Evolutionary conservation across 2,888 invertebrate species (phyloP), one percentile per base, ranked within the genome.

Genomic region (Machimus rusticus): DNA sequence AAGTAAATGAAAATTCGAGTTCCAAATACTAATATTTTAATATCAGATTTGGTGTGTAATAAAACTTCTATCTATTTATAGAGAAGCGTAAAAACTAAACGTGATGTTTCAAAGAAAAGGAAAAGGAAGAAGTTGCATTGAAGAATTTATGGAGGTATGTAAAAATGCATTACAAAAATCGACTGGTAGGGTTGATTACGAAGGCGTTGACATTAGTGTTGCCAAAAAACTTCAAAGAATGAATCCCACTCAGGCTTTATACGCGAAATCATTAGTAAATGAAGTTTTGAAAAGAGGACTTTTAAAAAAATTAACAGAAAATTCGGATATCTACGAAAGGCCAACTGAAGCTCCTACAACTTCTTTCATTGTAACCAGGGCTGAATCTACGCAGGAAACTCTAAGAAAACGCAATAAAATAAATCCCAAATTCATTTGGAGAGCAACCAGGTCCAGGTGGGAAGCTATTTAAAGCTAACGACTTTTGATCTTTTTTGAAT

Each of bases 161-260:
- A 16, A 74, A 74, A 74, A 74, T 74, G 28, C 28, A 14, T 31
- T 28, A 28, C 19, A 74, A 19, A 74, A 23, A 28, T 31, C 14
- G 16, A 14, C 5, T 3, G 28, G n/a, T 14, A 12, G 51, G 43
- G 23, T 28, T 12, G 87, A 88, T 79, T 37, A 57, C 78, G 87
- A 86, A 82, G 37, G 19, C 19, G 14, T 87, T 23, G 87, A 79
- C 4, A 43, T 86, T 14, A 86, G 87, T 39, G 87, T 88, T 19
- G 39, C 51, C 0, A 87, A 78, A 74, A 88, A 87, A 79, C 57
- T 88, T 39, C 55, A 88, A 43, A 85, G 28, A 87, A 88, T 87
- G 88, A 57, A 87, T 74, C n/a, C 14, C 9, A 78, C 19, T 34
- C 87, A 88, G 74, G 87, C 76, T 66, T 16, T 86, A 14, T 74